A percentile compares a stretch with the other conserved stretches of the same genome.
Conservation (phyloP, 2,113 vertebrate genomes). For the Potamarius usumacintae region DNA sequence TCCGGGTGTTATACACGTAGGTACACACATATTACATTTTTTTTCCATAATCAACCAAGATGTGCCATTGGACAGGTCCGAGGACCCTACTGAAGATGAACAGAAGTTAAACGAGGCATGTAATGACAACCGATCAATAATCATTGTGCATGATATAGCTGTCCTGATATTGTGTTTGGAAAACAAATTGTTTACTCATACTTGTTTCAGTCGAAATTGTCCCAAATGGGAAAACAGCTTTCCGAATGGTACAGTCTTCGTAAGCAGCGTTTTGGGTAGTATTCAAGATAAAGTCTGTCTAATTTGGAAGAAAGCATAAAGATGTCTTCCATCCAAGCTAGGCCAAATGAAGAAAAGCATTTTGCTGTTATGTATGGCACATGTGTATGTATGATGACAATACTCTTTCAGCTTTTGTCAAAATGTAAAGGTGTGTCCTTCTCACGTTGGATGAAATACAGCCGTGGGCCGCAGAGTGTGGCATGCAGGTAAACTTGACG, state of each 20-base stretch:
- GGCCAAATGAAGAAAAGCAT: neutral
- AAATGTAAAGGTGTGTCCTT: neutral
- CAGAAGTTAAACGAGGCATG: neutral
- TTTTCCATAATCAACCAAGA: neutral
- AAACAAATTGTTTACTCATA: neutral
- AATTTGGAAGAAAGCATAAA: neutral
- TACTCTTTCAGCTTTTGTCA: neutral
- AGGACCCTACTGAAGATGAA: neutral
- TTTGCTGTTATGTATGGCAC: no score
- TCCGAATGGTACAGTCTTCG: neutral
- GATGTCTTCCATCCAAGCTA: neutral
- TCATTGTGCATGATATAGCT: neutral
- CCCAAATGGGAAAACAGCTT: neutral
- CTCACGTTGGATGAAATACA: neutral
- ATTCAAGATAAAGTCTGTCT: neutral
- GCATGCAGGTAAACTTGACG: neutral
- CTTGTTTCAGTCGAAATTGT: neutral
- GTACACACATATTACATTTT: neutral
- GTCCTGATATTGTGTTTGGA: neutral
- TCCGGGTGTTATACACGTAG: neutral
- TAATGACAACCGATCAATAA: neutral
- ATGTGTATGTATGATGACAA: neutral
- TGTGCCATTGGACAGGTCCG: neutral
- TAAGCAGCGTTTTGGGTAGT: neutral
- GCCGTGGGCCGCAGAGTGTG: neutral